Evolutionary conservation across 2,113 vertebrate genomes (phyloP).

Genomic region (Chelonoidis abingdonii): DNA sequence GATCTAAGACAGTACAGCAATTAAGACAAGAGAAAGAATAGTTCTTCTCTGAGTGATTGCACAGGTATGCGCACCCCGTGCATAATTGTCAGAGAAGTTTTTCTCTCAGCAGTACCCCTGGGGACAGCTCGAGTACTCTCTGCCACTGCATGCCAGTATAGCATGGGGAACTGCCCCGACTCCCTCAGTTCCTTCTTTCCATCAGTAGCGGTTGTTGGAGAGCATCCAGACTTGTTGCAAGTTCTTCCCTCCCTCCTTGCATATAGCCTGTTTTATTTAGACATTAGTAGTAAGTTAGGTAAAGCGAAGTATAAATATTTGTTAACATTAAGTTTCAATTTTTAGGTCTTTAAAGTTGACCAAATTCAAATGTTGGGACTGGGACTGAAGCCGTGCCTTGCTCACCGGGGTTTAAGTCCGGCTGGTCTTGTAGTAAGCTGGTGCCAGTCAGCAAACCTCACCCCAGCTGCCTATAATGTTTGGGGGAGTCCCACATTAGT

Average conservation of each 20-base stretch:
- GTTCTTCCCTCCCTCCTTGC: not conserved
- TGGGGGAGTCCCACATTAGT: not conserved
- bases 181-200: not conserved
- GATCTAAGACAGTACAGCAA: not conserved
- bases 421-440: not conserved
- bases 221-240: not conserved
- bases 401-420: not conserved
- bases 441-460: not conserved
- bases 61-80: not conserved
- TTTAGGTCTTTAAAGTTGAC: not conserved
- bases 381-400: not conserved
- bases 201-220: not conserved
- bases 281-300: not conserved
- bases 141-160: not conserved
- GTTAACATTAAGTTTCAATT: not conserved
- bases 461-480: not conserved
- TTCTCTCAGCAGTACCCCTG: not conserved
- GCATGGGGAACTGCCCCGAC: not conserved
- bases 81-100: not conserved
- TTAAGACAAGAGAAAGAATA: not conserved
- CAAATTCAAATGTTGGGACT: not conserved
- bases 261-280: not conserved
- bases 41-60: not conserved
- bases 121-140: not conserved
- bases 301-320: not conserved